Base-by-base conservation (phyloP, 2,888 invertebrate species). In the Tillus elongatus region DNA sequence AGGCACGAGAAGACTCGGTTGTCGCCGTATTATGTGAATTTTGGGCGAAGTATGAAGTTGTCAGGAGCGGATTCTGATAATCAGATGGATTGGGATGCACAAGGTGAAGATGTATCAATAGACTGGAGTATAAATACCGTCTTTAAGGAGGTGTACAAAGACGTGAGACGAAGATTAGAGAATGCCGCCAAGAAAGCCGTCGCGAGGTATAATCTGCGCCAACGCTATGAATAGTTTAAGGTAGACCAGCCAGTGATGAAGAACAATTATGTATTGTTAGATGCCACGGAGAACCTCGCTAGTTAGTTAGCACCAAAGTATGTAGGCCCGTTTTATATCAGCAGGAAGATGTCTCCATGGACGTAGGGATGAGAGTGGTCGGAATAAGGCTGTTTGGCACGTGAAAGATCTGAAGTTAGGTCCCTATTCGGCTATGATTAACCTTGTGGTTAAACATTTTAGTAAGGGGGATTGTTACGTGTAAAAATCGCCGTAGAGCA, bases 11-110 rank as follows among this genome's bases (percentile, higher is more conserved):
- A 39, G 2, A 48, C 47, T 2, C 30, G 31, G 1, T 28, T 37
- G 9, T 39, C 42, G 4, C 43, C 43, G 1, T 44, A 41, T 37
- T 47, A 43, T 29, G 15, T 49, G 1, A 42, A 43, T 34, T 48
- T 46, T 28, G 46, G 46, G 14, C 33, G 33, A 12, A 40, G 45
- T 12, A 39, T 47, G 36, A 14, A 27, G n/a, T 31, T 44, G 9
- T 15, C 19, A 6, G 44, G 42, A 2, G 24, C 15, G 10, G 31
- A 37, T 12, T 34, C 37, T 14, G 9, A 36, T 10, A 35, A 27
- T 13, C 16, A 30, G 13, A 3, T 15, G 14, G n/a, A 8, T 29
- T 29, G 13, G n/a, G 14, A 13, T n/a, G 36, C n/a, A 2, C 15
- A 16, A 10, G n/a, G n/a, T n/a, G n/a, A n/a, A n/a, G n/a, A n/a